Percentiles rank a stretch among this genome's conserved stretches.
Evolutionary conservation across 1,140 invertebrate species (phyloP).

Genomic region (Ips nitidus): DNA sequence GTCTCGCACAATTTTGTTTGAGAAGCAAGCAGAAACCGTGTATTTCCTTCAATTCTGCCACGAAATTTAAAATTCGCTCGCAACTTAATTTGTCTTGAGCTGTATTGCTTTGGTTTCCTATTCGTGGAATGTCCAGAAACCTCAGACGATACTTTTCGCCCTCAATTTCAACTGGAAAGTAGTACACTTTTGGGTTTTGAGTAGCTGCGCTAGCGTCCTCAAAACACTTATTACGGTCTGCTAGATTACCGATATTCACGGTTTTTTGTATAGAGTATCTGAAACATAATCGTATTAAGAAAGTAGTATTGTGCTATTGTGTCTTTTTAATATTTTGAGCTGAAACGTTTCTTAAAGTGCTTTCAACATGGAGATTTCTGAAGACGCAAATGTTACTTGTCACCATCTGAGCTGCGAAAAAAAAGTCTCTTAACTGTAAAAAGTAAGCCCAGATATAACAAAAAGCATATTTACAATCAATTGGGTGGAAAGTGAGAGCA

Average conservation of each 20-base stretch:
- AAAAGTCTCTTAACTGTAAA: too few relatives aligned
- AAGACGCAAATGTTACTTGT: too few relatives aligned
- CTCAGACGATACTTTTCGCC: conserved; percentile 32
- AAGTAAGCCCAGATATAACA: too few relatives aligned
- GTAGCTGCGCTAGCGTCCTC: conserved; percentile 42
- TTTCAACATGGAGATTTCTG: too few relatives aligned
- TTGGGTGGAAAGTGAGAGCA: too few relatives aligned
- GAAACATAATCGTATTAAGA: too few relatives aligned
- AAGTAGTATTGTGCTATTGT: too few relatives aligned
- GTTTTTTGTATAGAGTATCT: conserved; percentile 26
- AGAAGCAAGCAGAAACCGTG: conserved; percentile 47
- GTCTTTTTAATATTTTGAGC: too few relatives aligned
- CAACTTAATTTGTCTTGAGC: conserved; percentile 45
- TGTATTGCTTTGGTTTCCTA: conserved; percentile 42
- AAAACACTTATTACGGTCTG: conserved; percentile 43
- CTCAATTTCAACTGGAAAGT: conserved; percentile 37
- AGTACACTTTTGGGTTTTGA: conserved; percentile 43
- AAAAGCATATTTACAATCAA: too few relatives aligned
- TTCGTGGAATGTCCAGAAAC: conserved; percentile 47
- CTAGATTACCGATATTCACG: conserved; percentile 35
- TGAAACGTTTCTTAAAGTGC: too few relatives aligned
- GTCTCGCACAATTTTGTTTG: conserved; percentile 41
- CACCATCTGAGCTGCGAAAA: too few relatives aligned
- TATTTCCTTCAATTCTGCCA: conserved; percentile 39
- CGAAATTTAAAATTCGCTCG: conserved; percentile 46